A percentile compares a stretch with the other conserved stretches of the same genome.
These are phyloP conservation scores for Rapana venosa DNA, from an alignment of 2,888 invertebrate species.

Conservation along the genomic window DNA sequence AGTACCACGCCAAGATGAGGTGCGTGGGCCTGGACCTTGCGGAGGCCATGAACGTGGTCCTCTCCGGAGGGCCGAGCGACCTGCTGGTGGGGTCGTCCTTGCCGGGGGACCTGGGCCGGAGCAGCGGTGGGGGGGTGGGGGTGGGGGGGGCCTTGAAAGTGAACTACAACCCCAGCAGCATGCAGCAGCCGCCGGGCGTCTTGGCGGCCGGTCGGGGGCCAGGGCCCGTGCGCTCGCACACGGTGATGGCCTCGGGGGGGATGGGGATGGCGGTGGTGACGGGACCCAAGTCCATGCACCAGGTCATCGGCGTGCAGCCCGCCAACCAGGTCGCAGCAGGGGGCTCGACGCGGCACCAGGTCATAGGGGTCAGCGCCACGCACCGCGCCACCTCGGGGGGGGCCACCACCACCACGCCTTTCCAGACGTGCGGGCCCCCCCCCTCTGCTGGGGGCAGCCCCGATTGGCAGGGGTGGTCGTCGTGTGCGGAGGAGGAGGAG, in stretches of 20 bases:
- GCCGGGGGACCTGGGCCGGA: background rate
- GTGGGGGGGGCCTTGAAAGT: background rate
- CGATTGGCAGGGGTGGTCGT: background rate
- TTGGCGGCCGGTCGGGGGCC: background rate
- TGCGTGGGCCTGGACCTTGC: slow-evolving; percentile 27
- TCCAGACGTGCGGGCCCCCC: background rate
- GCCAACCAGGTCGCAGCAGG: background rate
- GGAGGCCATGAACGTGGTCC: slow-evolving; percentile 32
- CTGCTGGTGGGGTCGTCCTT: slow-evolving; percentile 18
- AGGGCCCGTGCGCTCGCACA: background rate
- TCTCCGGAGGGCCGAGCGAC: slow-evolving; percentile 5
- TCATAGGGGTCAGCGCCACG: slow-evolving; percentile 24
- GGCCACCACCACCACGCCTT: background rate
- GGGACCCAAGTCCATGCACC: background rate
- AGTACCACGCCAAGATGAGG: slow-evolving; percentile 36
- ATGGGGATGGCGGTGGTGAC: slow-evolving; percentile 40
- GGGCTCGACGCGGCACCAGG: background rate
- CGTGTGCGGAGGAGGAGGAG: background rate
- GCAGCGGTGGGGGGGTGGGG: background rate
- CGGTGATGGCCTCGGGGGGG: slow-evolving; percentile 22
- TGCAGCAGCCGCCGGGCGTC: background rate
- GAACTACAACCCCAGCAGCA: background rate
- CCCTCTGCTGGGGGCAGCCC: background rate
- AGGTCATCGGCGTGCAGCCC: slow-evolving; percentile 22
- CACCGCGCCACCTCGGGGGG: background rate